Percentiles rank a stretch among this genome's conserved stretches.
Evolutionary conservation across 1,140 invertebrate genomes (phyloP).

Genomic region (Zaprionus taronus): DNA sequence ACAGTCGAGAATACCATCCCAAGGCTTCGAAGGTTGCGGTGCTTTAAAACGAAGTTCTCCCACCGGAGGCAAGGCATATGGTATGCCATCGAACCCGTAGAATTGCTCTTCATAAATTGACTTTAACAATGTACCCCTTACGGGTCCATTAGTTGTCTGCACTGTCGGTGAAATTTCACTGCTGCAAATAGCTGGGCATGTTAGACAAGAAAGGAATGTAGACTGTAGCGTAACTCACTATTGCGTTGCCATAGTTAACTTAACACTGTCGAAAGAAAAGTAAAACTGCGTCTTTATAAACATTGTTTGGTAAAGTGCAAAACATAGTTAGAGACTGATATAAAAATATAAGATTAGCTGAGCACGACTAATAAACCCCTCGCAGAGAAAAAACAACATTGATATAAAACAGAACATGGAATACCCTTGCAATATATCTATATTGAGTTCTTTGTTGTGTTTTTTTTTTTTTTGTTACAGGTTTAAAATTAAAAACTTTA

Average conservation of each 20-base stretch:
- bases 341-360: not conserved
- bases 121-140: conserved; percentile 51
- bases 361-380: not conserved
- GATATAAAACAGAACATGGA: not conserved
- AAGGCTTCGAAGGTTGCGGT: conserved; percentile 48
- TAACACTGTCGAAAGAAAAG: not conserved
- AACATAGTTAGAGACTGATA: not conserved
- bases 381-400: not conserved
- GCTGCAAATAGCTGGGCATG: not conserved
- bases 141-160: conserved; percentile 57
- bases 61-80: conserved; percentile 87
- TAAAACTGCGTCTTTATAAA: not conserved
- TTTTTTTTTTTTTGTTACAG: not conserved
- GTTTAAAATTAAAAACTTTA: not conserved
- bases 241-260: conserved; percentile 8
- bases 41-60: conserved; percentile 87
- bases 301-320: not conserved
- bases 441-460: not conserved
- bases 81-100: conserved; percentile 71
- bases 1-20: conserved; percentile 63
- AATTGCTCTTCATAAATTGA: conserved; percentile 62
- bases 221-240: not conserved
- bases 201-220: not conserved
- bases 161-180: conserved; percentile 48
- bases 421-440: not conserved